A percentile compares a stretch with the other conserved stretches of the same genome.
phyloP scores from a whole-genome alignment of 2,113 vertebrate species.

The Isichthys henryi region DNA sequence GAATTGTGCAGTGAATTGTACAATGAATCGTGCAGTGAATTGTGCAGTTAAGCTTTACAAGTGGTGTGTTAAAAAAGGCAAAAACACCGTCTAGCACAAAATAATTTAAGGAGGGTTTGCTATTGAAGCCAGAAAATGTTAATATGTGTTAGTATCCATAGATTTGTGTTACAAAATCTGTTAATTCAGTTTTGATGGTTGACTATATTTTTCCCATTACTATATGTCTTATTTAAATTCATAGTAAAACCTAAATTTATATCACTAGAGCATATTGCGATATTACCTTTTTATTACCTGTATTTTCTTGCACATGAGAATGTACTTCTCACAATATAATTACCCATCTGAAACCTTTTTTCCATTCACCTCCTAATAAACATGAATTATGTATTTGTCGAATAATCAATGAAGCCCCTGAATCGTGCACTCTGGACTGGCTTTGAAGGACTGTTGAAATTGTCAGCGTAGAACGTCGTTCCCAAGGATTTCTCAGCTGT shows the following conservation, averaged over 20 bases:
- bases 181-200: neutral
- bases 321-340: neutral
- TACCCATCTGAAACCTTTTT: neutral
- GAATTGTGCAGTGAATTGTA: neutral
- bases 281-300: neutral
- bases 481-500: neutral
- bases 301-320: neutral
- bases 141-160: neutral
- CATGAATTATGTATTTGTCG: conserved; percentile 29
- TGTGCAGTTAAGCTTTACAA: neutral
- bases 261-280: neutral
- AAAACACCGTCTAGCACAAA: neutral
- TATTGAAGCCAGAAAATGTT: neutral
- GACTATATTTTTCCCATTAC: neutral
- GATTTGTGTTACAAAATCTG: neutral
- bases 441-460: neutral
- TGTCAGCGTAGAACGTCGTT: neutral
- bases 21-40: neutral
- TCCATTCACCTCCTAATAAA: conserved; percentile 8
- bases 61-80: neutral
- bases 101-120: neutral
- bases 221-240: neutral
- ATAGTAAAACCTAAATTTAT: neutral
- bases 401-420: conserved; percentile 21
- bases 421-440: neutral